Evolutionary conservation across 2,888 invertebrate species (phyloP).

Genomic region (Pristionchus entomophagus): DNA sequence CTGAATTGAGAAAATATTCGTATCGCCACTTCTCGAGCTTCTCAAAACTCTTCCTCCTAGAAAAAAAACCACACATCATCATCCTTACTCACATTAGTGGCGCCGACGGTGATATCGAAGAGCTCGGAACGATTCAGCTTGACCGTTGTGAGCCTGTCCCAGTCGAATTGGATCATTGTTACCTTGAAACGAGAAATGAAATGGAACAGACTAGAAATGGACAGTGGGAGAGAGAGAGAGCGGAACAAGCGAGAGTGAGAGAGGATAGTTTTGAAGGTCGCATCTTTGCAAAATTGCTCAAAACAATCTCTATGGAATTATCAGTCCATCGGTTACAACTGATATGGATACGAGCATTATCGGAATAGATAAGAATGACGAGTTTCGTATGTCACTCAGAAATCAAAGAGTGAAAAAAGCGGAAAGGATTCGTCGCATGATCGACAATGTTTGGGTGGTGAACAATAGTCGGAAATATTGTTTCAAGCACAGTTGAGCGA

Average conservation of each 20-base stretch:
- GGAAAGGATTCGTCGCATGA: too few relatives aligned
- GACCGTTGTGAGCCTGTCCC: constrained; percentile 1
- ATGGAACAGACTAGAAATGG: not conserved
- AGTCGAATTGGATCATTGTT: not conserved
- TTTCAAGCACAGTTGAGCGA: too few relatives aligned
- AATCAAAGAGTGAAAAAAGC: too few relatives aligned
- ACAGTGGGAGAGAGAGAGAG: too few relatives aligned
- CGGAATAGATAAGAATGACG: not conserved
- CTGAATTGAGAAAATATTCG: not conserved
- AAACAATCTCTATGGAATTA: too few relatives aligned
- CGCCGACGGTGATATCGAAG: not conserved
- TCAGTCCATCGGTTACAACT: not conserved
- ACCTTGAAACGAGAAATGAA: not conserved
- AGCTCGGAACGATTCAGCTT: not conserved
- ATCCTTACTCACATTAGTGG: not conserved
- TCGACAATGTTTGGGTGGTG: not conserved
- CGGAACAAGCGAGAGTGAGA: too few relatives aligned
- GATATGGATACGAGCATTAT: not conserved
- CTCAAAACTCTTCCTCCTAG: too few relatives aligned
- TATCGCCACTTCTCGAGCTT: too few relatives aligned
- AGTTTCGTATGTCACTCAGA: not conserved
- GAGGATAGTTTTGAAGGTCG: too few relatives aligned
- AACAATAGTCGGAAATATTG: not conserved
- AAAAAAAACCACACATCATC: too few relatives aligned
- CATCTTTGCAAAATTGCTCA: too few relatives aligned